Evolutionary conservation across 2,888 invertebrate genomes (phyloP).

Genomic region (Cryptus viduatorius): DNA sequence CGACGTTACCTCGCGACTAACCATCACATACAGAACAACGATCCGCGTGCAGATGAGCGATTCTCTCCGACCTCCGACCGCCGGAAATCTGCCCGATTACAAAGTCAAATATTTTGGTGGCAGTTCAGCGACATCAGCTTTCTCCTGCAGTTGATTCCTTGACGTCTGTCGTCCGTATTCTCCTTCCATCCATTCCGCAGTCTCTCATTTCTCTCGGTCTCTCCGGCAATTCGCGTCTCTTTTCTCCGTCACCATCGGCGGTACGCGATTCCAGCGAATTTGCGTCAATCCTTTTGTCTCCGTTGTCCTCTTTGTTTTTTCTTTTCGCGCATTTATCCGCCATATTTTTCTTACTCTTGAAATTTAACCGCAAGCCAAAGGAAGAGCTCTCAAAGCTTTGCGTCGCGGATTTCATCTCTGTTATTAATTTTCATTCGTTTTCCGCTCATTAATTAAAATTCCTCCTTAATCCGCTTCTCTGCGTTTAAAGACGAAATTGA

Average conservation of each 20-base stretch:
- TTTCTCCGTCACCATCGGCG: not conserved
- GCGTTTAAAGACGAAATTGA: not conserved
- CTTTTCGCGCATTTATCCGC: constrained; percentile 11
- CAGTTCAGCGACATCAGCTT: constrained; percentile 48
- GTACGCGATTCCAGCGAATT: not conserved
- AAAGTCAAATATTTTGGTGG: constrained; percentile 71
- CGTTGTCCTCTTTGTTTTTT: not conserved
- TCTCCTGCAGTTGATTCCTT: constrained; percentile 63
- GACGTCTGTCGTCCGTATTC: constrained; percentile 24
- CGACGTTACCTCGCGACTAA: constrained; percentile 32
- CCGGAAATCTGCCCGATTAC: constrained; percentile 65
- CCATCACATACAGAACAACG: constrained; percentile 17
- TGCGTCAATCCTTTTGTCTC: constrained; percentile 1
- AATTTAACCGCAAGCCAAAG: not conserved
- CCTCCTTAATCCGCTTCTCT: not conserved
- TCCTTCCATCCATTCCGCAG: constrained; percentile 8
- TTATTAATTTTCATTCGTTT: not conserved
- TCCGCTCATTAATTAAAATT: not conserved
- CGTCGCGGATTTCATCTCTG: not conserved
- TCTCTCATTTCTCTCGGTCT: constrained; percentile 21
- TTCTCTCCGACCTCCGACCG: constrained; percentile 13
- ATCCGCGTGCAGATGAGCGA: constrained; percentile 59
- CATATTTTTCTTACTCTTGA: constrained; percentile 19
- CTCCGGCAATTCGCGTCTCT: constrained; percentile 1
- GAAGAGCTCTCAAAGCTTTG: not conserved